A percentile compares a stretch with the other conserved stretches of the same genome.
phyloP scores from a whole-genome alignment of 2,113 vertebrate species.

The Nothocercus julius region DNA sequence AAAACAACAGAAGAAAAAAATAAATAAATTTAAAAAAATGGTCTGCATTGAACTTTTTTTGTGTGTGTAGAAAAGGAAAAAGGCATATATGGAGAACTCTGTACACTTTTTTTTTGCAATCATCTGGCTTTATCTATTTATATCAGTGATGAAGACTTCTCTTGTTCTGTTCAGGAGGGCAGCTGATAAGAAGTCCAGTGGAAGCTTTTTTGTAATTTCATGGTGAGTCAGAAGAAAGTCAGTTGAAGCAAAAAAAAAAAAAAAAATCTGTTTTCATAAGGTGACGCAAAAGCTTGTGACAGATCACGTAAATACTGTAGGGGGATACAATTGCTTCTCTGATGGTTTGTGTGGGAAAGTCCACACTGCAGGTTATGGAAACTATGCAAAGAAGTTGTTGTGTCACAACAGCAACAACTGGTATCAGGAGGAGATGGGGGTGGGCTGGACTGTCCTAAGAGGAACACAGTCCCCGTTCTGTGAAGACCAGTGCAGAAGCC shows the following conservation, averaged over 20 bases:
- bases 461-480: not conserved
- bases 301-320: not conserved
- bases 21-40: not conserved
- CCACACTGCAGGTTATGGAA: not conserved
- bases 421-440: not conserved
- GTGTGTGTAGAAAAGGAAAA: not conserved
- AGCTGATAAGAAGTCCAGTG: not conserved
- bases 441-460: not conserved
- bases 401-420: not conserved
- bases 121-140: not conserved
- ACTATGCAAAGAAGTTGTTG: not conserved
- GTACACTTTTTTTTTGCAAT: not conserved
- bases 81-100: not conserved
- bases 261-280: not conserved
- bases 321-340: not conserved
- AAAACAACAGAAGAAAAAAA: not conserved
- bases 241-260: not conserved
- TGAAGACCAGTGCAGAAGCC: fast-evolving
- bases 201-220: not conserved
- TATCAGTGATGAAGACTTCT: not conserved
- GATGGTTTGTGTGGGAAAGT: not conserved
- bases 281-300: not conserved
- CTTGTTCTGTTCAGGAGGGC: not conserved
- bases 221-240: not conserved
- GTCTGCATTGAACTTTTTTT: not conserved